These are phyloP conservation scores for Helicoverpa armigera DNA, from an alignment of 1,140 invertebrate species.

Conservation along the genomic window DNA sequence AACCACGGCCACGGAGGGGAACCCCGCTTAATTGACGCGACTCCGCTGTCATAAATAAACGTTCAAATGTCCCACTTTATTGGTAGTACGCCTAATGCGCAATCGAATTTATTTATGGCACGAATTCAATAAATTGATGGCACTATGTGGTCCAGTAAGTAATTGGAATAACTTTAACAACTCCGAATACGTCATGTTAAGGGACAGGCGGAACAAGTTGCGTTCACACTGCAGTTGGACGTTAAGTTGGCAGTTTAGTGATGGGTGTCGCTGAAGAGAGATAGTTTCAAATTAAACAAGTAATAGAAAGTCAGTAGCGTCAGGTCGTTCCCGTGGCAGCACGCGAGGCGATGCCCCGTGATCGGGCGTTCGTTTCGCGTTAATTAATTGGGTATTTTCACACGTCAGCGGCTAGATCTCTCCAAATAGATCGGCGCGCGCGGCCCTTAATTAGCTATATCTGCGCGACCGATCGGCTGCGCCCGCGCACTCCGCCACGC, in stretches of 20 bases:
- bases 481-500: conserved; percentile 80
- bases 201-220: background rate
- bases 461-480: conserved; percentile 73
- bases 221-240: background rate
- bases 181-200: conserved; percentile 6
- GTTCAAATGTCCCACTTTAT: conserved; percentile 47
- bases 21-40: conserved; percentile 44
- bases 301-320: conserved; percentile 63
- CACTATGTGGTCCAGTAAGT: conserved; percentile 18
- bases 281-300: conserved; percentile 60
- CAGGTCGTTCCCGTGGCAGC: conserved; percentile 64
- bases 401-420: conserved; percentile 84
- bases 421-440: conserved; percentile 83
- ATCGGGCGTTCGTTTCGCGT: conserved; percentile 74
- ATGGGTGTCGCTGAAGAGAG: conserved; percentile 21
- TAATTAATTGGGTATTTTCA: conserved; percentile 87
- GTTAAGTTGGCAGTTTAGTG: conserved; percentile 2
- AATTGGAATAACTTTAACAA: background rate
- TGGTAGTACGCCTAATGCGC: conserved; percentile 42
- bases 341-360: conserved; percentile 75
- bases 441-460: conserved; percentile 85
- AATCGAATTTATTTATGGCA: conserved; percentile 49
- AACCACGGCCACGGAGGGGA: conserved; percentile 28
- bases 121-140: conserved; percentile 47
- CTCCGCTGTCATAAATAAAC: conserved; percentile 53